Conservation (phyloP, 1,140 invertebrate species). For the Pseudomyrmex concolor region DNA sequence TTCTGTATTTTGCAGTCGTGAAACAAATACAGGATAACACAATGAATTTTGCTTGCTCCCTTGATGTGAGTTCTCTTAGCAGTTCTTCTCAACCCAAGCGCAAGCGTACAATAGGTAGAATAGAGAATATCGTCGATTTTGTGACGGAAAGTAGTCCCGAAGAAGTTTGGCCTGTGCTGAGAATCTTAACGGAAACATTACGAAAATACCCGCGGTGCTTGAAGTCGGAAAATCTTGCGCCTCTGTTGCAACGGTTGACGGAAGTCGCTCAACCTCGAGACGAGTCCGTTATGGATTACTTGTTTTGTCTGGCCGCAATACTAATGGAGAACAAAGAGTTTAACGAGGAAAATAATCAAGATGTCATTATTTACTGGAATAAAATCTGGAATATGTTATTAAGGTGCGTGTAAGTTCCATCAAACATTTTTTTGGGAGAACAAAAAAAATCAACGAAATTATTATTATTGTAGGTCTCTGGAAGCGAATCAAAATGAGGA, state of each 20-base stretch:
- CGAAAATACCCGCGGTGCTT: conserved; percentile 82
- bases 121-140: conserved; percentile 70
- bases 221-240: conserved; percentile 75
- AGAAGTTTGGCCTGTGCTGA: conserved; percentile 71
- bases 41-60: conserved; percentile 36
- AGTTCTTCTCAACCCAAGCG: conserved; percentile 64
- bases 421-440: not conserved
- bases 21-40: conserved; percentile 68
- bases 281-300: conserved; percentile 75
- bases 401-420: conserved; percentile 74
- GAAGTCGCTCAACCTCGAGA: conserved; percentile 78
- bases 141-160: conserved; percentile 66
- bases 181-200: conserved; percentile 75
- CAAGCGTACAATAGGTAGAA: conserved; percentile 57
- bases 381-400: conserved; percentile 82
- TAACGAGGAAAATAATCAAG: conserved; percentile 60
- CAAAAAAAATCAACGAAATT: too few species aligned
- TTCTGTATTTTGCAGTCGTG: conserved; percentile 69
- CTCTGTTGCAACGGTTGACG: conserved; percentile 79
- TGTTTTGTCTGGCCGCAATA: conserved; percentile 79
- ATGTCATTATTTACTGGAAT: conserved; percentile 77
- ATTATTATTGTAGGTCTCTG: conserved; percentile 70
- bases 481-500: conserved; percentile 79
- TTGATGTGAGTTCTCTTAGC: conserved; percentile 16
- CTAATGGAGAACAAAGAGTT: conserved; percentile 75